Base-by-base conservation (phyloP, 2,888 invertebrate genomes). In the Cerastoderma edule region DNA sequence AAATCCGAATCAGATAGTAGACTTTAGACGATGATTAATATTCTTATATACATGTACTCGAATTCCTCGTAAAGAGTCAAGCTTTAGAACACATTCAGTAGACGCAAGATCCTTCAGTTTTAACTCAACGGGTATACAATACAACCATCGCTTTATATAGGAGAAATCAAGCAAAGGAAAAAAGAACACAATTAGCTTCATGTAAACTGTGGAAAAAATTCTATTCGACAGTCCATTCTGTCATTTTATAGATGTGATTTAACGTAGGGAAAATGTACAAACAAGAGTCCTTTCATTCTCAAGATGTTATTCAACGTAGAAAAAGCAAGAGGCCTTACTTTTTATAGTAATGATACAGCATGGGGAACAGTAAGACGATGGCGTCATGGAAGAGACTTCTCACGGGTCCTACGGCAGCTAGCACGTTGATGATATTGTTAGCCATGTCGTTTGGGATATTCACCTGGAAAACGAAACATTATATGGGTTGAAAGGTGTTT, bases 351-450 rank as follows among this genome's bases (percentile, higher is more conserved):
- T 84, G 83, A 67, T 79, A 85, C 8, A 89, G 66, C 22, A 86
- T 33, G 0, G 89, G 89, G 60, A 87, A 88, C 8, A 87, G 68
- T 16, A 74, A 48, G n/a, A 89, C 67, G 1, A 73, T 64, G 16
- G 86, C 85, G 24, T 87, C 87, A 57, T 88, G 88, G 57, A 89
- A 89, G n/a, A 89, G 74, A 13, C 87, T 83, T 30, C 89, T 35
- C 3, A 50, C 57, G 1, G 85, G 84, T 3, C 85, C 87, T 5
- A 54, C 30, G n/a, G 39, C 68, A 8, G 70, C 68, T 32, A 87
- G 66, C 16, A 30, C 71, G 46, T 65, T 66, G 13, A 75, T 72
- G 24, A 87, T 85, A 24, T 66, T 67, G 10, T 27, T n/a, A 16
- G 85, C 88, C 70, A 85, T 66, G 35, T 88, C 88, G 35, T 65